Percentiles rank a stretch among this genome's conserved stretches.
These are phyloP conservation scores for Gasterosteus nipponicus DNA, from an alignment of 2,113 vertebrate species.

Conservation along the genomic window DNA sequence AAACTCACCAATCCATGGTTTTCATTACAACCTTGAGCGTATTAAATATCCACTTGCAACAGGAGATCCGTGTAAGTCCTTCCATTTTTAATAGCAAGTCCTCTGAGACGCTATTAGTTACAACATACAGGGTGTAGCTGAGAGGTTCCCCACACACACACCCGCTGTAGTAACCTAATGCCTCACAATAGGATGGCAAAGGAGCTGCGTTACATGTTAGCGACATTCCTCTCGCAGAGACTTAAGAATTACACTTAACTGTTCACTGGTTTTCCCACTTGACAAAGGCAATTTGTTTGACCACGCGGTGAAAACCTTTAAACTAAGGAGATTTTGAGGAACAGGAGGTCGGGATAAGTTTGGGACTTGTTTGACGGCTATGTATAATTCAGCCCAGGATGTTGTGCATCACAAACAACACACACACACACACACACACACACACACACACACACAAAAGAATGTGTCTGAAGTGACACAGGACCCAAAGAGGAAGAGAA, in stretches of 20 bases:
- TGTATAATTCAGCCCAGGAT: conserved; percentile 75
- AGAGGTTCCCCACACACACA: background rate
- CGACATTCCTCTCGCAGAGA: conserved; percentile 12
- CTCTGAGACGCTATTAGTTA: conserved; percentile 43
- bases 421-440: conserved; percentile 21
- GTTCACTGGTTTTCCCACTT: background rate
- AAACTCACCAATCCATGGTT: background rate
- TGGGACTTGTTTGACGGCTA: conserved; percentile 41
- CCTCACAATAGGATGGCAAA: conserved; percentile 34
- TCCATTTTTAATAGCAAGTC: conserved; percentile 56
- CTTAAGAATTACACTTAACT: background rate
- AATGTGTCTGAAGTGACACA: conserved; percentile 47
- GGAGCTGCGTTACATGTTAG: conserved; percentile 23
- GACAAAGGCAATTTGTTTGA: background rate
- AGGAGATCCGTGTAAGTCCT: conserved; percentile 24
- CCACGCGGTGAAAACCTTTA: background rate
- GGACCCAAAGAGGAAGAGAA: conserved; percentile 25
- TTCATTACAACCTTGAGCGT: conserved; percentile 23
- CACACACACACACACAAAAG: conserved; percentile 20
- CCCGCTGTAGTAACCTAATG: conserved; percentile 27
- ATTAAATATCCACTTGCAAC: conserved; percentile 33
- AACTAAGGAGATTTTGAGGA: background rate
- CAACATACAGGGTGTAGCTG: conserved; percentile 8
- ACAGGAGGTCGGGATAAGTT: conserved; percentile 25
- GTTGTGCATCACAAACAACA: conserved; percentile 28